Base-by-base conservation (phyloP, 2,888 invertebrate genomes). In the Athalia circularis region DNA sequence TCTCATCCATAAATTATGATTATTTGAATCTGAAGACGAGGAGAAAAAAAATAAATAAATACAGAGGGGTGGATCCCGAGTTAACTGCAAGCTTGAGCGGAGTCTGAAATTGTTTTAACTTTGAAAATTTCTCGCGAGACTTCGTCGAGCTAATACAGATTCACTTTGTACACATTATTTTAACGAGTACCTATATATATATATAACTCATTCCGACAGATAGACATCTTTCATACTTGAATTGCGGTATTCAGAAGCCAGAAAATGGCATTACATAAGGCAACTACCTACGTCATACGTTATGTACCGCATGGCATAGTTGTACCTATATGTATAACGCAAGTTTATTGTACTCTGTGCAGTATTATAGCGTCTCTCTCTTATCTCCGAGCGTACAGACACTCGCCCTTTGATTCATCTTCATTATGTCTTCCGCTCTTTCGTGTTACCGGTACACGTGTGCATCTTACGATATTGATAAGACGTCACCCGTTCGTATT, bases 311-410 rank as follows among this genome's bases (percentile, higher is more conserved):
- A 29, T 29, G 29, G 2, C 2, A 29, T 29, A 29, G 29, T 29
- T 29, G 29, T 29, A 29, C 29, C 29, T 29, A 29, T 1, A 29
- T 29, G 29, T 29, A 29, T n/a, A n/a, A n/a, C 29, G 29, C 29
- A 50, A 64, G 48, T 64, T 64, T 75, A 50, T 75, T 75, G 62
- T 62, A 62, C 62, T 64, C 62, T 75, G 4, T 62, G 62, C 52
- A 75, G 50, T 75, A 15, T 15, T 11, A 13, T 77, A 72, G 79
- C 74, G 79, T 80, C 79, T 82, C 81, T 15, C 67, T 72, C 67
- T 77, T n/a, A 43, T 9, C 50, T 29, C 48, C 43, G 47, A 61
- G 29, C 52, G 65, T 70, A 62, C 68, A 43, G 61, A 45, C 65
- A 48, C 65, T 54, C 54, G 4, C 11, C 6, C 43, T 29, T 15